Evolutionary conservation across 2,797 vertebrate species (phyloP), one percentile per base, ranked within the genome.

Genomic region (Microctenopoma stevenorrisi): DNA sequence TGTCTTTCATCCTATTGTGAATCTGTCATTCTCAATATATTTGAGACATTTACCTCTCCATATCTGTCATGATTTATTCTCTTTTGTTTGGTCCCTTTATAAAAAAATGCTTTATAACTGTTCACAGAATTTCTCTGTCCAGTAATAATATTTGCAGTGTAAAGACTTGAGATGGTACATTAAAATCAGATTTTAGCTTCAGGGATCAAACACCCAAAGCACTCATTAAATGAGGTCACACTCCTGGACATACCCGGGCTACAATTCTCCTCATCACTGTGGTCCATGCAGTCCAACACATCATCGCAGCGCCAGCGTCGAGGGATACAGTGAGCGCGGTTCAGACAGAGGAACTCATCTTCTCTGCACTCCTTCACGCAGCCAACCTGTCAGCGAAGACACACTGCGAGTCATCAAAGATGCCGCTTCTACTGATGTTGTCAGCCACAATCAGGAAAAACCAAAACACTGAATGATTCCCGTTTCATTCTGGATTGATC

Each of bases 281-380:
- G 95, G 86, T 99, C 98, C 90, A 99, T 95, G 46, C 98, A 99
- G 89, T 99, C 98, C 1, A 95, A 92, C 77, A 96, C 92, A 1
- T 96, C 96, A 46, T 99, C 98, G 5, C 97, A 99, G 18, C 96
- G 94, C 97, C 97, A 99, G 44, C 98, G 93, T 68, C 96, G 86
- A 5, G 98, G 98, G 80, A 99, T 92, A 16, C 98, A 99, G 92
- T 96, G 96, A 10, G 97, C 98, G n/a, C 94, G 96, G 61, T 99
- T 99, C 74, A 87, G 94, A 86, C 98, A 99, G 40, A 95, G 95
- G 52, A 98, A 99, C 90, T 99, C 96, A 61, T 97, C 95, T 70
- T 99, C 97, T 78, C 94, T 95, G 76, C 98, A 99, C 67, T 98
- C 96, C 59, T 96, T 95, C 68, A 98, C 95, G 85, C 98, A 99